These are phyloP conservation scores for Aporrectodea caliginosa DNA, from an alignment of 1,140 invertebrate species.

Conservation along the genomic window DNA sequence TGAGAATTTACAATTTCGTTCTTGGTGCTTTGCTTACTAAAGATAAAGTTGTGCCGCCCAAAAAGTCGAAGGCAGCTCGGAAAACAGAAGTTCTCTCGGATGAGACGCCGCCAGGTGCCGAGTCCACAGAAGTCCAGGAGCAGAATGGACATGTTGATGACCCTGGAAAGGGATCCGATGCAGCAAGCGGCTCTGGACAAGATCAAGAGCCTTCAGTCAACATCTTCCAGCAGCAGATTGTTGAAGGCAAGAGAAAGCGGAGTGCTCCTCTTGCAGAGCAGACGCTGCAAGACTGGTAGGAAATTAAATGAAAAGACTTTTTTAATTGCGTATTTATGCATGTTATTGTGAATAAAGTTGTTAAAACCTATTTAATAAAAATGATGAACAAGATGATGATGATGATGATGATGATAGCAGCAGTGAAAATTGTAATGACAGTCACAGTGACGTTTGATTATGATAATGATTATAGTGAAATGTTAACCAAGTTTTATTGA, in stretches of 20 bases:
- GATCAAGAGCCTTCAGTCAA: not conserved
- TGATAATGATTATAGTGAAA: too few relatives aligned
- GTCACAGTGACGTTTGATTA: too few relatives aligned
- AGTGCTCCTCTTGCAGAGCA: constrained; percentile 8
- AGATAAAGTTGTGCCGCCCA: constrained; percentile 19
- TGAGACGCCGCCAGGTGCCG: not conserved
- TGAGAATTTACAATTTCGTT: too few relatives aligned
- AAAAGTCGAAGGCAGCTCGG: constrained; percentile 22
- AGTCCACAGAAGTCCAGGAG: not conserved
- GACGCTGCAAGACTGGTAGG: constrained; percentile 1
- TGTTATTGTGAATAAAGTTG: not conserved
- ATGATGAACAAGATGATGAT: too few relatives aligned
- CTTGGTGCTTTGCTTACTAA: too few relatives aligned
- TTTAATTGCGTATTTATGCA: not conserved
- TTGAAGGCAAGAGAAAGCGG: constrained; percentile 22
- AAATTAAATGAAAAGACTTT: too few relatives aligned
- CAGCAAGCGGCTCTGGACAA: not conserved
- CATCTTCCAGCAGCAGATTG: constrained; percentile 14
- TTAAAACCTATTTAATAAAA: not conserved
- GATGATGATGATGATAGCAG: too few relatives aligned
- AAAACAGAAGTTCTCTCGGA: constrained; percentile 10
- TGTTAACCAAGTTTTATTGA: too few relatives aligned
- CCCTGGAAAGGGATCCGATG: not conserved
- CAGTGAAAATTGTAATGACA: too few relatives aligned
- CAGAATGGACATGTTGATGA: constrained; percentile 7